Base-by-base conservation (phyloP, 2,113 vertebrate genomes). In the Mobula hypostoma region DNA sequence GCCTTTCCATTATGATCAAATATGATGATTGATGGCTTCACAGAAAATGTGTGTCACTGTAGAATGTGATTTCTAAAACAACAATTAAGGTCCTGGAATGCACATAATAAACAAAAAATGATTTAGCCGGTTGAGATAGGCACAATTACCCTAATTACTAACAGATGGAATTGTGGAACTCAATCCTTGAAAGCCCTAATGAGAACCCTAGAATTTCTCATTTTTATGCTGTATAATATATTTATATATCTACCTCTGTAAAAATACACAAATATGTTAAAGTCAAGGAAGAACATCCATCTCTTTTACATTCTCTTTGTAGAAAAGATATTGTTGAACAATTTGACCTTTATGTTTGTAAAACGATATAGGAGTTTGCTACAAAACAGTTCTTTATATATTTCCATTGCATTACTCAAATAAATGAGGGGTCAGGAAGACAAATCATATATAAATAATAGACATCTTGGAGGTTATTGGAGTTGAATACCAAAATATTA, bases 41-140 rank as follows among this genome's bases (percentile, higher is more conserved):
- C 80, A 83, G 21, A 58, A 83, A 80, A 82, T 48, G 36, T 15
- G 3, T 48, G 79, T 15, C 32, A 82, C 36, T 82, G 36, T 17
- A 40, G 36, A 82, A 83, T 83, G 56, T 58, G 48, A 83, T 83
- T 83, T 48, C 40, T 40, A 83, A 83, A 83, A 83, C 80, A 83
- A 8, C 21, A 83, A 27, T 83, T 24, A 83, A 56, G 40, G 56
- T 83, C 80, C 80, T 27, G 48, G 21, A 27, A 83, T 83, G 40
- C 80, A 24, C 12, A 17, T 58, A 83, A 58, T 83, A 58, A 83
- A 83, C 21, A 79, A 40, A 82, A 48, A 19, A 56, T 19, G 80
- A 83, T 83, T 83, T 83, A 27, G 19, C 27, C 80, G 56, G 80
- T 58, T 24, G 56, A 24, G 19, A 9, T 83, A 0, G 48, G 56